A percentile compares a stretch with the other conserved stretches of the same genome.
Evolutionary conservation across 2,113 vertebrate species (phyloP).

Genomic region (Mesembrinibis cayennensis): DNA sequence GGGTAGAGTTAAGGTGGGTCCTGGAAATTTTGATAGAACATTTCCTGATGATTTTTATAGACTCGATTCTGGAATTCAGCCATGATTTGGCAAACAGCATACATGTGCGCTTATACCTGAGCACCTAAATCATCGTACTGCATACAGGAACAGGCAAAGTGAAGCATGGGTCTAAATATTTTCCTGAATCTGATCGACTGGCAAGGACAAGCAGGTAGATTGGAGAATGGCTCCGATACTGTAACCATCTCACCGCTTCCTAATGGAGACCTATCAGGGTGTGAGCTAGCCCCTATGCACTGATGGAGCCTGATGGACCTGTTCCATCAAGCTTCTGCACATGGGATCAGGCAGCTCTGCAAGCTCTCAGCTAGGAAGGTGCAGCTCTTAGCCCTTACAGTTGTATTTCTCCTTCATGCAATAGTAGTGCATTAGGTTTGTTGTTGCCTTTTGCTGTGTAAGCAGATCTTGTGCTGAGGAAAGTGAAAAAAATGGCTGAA

Average conservation of each 20-base stretch:
- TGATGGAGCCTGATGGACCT: neutral
- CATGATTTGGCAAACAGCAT: neutral
- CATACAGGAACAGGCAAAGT: neutral
- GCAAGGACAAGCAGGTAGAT: neutral
- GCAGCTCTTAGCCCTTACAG: neutral
- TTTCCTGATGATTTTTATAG: neutral
- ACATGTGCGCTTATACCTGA: neutral
- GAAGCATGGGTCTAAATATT: neutral
- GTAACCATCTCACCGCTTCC: neutral
- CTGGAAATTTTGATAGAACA: neutral
- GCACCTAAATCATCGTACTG: neutral
- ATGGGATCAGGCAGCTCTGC: neutral
- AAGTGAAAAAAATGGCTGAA: neutral
- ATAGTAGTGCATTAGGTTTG: neutral
- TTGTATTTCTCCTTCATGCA: neutral
- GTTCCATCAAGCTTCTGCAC: neutral
- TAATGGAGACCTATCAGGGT: neutral
- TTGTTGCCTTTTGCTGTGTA: neutral
- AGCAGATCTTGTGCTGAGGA: neutral
- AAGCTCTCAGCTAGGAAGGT: neutral
- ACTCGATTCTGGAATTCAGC: neutral
- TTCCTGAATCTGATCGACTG: neutral
- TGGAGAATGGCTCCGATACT: neutral
- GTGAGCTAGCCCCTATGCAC: neutral
- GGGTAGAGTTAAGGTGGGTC: neutral